A percentile compares a stretch with the other conserved stretches of the same genome.
phyloP scores from a whole-genome alignment of 2,888 invertebrate species.

The Embidobia sp. region DNA sequence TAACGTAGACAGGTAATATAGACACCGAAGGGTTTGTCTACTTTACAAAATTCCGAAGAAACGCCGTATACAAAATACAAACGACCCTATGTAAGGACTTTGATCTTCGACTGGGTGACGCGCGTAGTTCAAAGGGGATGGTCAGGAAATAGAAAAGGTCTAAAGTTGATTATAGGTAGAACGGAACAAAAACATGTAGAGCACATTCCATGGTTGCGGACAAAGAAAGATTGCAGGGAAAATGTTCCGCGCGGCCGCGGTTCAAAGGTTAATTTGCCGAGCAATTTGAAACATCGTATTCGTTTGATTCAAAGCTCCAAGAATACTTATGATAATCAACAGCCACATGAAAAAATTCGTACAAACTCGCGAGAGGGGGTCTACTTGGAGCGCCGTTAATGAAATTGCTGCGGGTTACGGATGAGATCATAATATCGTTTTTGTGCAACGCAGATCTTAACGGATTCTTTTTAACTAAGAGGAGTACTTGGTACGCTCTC shows the following conservation, averaged over 20 bases:
- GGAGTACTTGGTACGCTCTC: conserved; percentile 37
- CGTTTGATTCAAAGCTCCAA: conserved; percentile 48
- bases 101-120: neutral
- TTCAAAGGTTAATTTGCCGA: conserved; percentile 12
- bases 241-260: neutral
- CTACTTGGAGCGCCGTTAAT: neutral
- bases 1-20: conserved; percentile 11
- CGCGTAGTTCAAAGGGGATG: neutral
- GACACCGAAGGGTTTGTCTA: conserved; percentile 13
- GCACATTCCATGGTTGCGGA: conserved; percentile 3
- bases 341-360: conserved; percentile 13
- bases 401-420: conserved; percentile 31
- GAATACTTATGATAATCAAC: conserved; percentile 28
- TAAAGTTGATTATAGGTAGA: conserved; percentile 9
- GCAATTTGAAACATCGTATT: conserved; percentile 28
- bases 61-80: conserved; percentile 52
- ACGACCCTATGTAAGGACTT: conserved; percentile 15
- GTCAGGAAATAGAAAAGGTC: no score
- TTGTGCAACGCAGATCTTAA: conserved; percentile 12
- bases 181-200: neutral
- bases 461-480: conserved; percentile 6
- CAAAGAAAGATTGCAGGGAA: neutral
- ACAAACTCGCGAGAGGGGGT: conserved; percentile 7
- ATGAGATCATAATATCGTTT: conserved; percentile 46
- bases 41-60: conserved; percentile 36